phyloP scores from a whole-genome alignment of 2,888 invertebrate species.

The Hypercompe scribonia region DNA sequence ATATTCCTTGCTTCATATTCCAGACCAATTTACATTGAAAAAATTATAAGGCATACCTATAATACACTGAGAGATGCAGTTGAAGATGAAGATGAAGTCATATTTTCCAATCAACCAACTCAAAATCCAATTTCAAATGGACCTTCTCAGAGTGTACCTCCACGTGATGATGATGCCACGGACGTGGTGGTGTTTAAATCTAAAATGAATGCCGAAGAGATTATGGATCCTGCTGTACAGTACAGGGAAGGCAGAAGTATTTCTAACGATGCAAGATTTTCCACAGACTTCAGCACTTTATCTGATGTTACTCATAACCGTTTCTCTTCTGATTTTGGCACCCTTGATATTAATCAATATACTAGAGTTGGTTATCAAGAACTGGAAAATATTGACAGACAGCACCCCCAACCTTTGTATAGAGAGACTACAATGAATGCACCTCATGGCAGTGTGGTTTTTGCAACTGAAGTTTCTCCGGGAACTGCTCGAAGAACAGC shows the following conservation, averaged over 20 bases:
- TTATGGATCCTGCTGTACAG: slow-evolving; percentile 73
- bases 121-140: slow-evolving; percentile 24
- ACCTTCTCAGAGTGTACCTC: slow-evolving; percentile 40
- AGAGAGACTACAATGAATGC: slow-evolving; percentile 85
- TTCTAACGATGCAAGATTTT: slow-evolving; percentile 63
- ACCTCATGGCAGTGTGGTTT: slow-evolving; percentile 68
- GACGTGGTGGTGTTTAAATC: slow-evolving; percentile 81
- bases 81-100: slow-evolving; percentile 87
- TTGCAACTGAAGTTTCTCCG: slow-evolving; percentile 71
- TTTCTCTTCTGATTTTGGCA: slow-evolving; percentile 59
- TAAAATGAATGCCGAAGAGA: slow-evolving; percentile 72
- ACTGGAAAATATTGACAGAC: slow-evolving; percentile 77
- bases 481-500: slow-evolving; percentile 80
- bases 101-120: slow-evolving; percentile 80
- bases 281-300: slow-evolving; percentile 70
- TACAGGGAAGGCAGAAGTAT: slow-evolving; percentile 61
- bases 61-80: slow-evolving; percentile 79
- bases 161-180: slow-evolving; percentile 72
- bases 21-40: slow-evolving; percentile 85
- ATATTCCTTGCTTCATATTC: slow-evolving; percentile 83
- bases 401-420: slow-evolving; percentile 84
- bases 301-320: slow-evolving; percentile 53
- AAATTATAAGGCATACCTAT: slow-evolving; percentile 77
- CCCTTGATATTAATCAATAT: slow-evolving; percentile 66
- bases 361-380: slow-evolving; percentile 74